A percentile compares a stretch with the other conserved stretches of the same genome.
These are phyloP conservation scores for Plecturocebus donacophilus DNA, from an alignment of 2,113 vertebrate genomes.

Conservation along the genomic window DNA sequence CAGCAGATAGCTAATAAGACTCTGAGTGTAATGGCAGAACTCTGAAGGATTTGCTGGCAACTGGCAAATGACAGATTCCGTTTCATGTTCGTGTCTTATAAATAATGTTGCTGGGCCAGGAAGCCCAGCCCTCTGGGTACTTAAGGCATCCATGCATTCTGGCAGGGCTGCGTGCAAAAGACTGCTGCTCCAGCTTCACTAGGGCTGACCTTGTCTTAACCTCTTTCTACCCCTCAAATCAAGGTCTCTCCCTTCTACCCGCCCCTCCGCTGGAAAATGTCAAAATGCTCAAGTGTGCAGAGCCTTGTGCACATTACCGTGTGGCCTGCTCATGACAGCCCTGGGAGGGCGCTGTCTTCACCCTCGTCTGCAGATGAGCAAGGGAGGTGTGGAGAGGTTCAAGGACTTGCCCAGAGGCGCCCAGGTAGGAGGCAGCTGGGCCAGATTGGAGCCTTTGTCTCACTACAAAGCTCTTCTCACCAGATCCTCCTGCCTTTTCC, in stretches of 20 bases:
- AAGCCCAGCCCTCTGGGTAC: neutral
- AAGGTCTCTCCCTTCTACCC: neutral
- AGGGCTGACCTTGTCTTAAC: neutral
- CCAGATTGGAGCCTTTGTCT: slow-evolving; percentile 37
- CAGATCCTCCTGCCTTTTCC: slow-evolving; percentile 25
- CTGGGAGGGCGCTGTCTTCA: neutral
- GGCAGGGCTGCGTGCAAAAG: neutral
- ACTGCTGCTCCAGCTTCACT: too few relatives aligned
- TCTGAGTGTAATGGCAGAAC: fast-evolving
- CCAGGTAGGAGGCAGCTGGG: neutral
- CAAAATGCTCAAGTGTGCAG: neutral
- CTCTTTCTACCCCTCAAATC: neutral
- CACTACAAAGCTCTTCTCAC: slow-evolving; percentile 32
- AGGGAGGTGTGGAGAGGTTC: neutral
- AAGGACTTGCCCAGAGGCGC: neutral
- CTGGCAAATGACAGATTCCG: neutral
- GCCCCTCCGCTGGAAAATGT: neutral
- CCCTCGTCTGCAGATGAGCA: neutral
- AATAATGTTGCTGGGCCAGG: neutral
- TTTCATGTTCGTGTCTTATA: neutral
- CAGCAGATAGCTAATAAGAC: neutral
- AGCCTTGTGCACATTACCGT: neutral
- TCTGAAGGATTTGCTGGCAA: neutral
- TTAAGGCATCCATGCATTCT: fast-evolving
- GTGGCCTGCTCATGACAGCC: neutral